A percentile compares a stretch with the other conserved stretches of the same genome.
Conservation (phyloP, 2,888 invertebrate genomes). For the Agrotis ipsilon region DNA sequence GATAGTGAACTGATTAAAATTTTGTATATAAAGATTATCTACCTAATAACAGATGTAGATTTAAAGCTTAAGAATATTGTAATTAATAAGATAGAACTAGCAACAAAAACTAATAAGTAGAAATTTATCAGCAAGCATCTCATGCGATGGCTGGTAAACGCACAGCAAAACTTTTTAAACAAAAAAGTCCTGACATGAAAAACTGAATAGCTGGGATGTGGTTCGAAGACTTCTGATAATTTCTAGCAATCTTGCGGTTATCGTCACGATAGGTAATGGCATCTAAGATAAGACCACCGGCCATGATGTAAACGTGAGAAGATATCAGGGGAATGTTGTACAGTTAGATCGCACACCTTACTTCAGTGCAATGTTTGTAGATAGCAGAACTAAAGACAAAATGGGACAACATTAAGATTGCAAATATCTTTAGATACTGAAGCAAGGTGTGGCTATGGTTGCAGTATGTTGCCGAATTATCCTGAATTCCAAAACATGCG, state of each 20-base stretch:
- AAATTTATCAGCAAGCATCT: neutral
- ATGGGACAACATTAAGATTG: no score
- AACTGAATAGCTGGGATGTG: neutral
- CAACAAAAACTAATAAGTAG: neutral
- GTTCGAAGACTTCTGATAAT: neutral
- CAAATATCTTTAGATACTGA: no score
- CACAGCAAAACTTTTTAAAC: neutral
- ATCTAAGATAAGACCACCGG: constrained; percentile 23
- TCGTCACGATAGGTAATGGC: constrained; percentile 23
- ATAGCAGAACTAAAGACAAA: constrained; percentile 1
- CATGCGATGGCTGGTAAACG: neutral
- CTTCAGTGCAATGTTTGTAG: neutral
- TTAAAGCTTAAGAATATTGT: neutral
- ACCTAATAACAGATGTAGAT: no score
- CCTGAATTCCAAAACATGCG: no score
- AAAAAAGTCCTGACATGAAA: neutral
- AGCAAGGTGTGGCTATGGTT: no score
- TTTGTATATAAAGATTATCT: no score
- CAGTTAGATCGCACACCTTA: constrained; percentile 18
- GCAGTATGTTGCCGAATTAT: no score
- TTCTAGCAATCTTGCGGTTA: constrained; percentile 26
- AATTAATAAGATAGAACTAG: neutral
- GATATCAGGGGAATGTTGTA: constrained; percentile 43
- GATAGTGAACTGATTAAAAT: neutral
- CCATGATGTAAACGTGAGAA: constrained; percentile 39